These are phyloP conservation scores for Lasiurus cinereus DNA, from an alignment of 2,113 vertebrate genomes.

Conservation along the genomic window DNA sequence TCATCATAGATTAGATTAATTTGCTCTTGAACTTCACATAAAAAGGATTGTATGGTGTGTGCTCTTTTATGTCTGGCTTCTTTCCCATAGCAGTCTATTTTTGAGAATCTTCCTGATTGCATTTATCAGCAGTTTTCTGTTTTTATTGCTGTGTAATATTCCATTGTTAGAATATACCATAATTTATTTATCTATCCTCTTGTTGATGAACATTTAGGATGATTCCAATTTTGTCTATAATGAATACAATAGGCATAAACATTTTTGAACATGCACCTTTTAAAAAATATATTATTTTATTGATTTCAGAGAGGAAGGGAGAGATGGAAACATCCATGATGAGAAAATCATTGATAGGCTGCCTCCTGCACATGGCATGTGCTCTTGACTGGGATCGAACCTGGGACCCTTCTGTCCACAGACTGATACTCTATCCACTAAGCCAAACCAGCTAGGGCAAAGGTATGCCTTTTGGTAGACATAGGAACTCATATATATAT, in stretches of 20 bases:
- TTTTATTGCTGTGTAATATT: background rate
- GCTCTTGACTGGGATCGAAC: no score
- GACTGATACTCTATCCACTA: no score
- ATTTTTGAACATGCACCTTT: conserved; percentile 31
- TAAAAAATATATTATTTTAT: no score
- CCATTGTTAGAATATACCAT: background rate
- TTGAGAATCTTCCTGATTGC: background rate
- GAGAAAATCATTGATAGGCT: no score
- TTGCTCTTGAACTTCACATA: conserved; percentile 3
- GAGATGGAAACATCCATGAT: no score
- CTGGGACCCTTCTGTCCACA: no score
- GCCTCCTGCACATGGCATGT: no score
- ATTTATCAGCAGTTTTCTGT: background rate
- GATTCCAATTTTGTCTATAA: background rate
- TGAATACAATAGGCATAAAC: conserved; percentile 48
- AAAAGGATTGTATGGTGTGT: background rate
- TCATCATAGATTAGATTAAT: background rate
- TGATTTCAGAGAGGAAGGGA: no score
- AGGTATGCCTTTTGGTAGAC: conserved; percentile 26
- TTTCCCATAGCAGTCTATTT: background rate
- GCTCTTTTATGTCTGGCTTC: background rate
- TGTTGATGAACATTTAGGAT: conserved; percentile 12
- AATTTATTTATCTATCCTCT: background rate
- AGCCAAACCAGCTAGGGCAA: background rate
- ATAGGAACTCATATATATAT: background rate